Conservation (phyloP, 2,888 invertebrate species). For the Hartigia nigra region DNA sequence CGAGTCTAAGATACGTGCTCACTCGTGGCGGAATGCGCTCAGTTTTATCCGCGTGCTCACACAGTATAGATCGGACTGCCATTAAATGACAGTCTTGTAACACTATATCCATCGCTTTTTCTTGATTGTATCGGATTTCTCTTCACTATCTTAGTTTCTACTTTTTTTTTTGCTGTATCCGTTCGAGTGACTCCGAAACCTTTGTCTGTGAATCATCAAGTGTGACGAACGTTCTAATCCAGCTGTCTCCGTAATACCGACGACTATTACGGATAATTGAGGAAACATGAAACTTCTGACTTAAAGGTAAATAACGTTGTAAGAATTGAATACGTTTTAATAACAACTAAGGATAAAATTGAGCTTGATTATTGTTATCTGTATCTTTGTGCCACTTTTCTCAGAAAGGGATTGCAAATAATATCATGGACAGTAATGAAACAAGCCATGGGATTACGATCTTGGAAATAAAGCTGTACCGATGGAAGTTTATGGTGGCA, state of each 20-base stretch:
- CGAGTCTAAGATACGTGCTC: constrained; percentile 47
- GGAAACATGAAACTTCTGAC: background rate
- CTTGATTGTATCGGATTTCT: background rate
- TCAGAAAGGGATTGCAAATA: background rate
- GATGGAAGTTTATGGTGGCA: background rate
- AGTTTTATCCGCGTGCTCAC: constrained; percentile 59
- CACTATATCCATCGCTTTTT: background rate
- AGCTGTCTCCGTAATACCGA: background rate
- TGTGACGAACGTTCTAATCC: background rate
- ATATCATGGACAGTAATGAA: background rate
- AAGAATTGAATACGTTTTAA: background rate
- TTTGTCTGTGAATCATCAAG: background rate
- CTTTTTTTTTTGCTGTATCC: background rate
- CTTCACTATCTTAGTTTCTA: background rate
- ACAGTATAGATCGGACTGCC: constrained; percentile 13
- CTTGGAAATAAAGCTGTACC: background rate
- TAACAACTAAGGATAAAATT: background rate
- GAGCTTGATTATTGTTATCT: background rate
- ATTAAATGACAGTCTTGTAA: background rate
- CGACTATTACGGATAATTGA: background rate
- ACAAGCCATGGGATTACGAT: background rate
- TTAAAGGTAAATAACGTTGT: background rate
- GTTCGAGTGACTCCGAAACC: background rate
- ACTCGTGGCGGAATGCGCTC: constrained; percentile 57
- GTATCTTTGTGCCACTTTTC: background rate